These are phyloP conservation scores for Vidua macroura DNA, from an alignment of 2,113 vertebrate genomes.

Conservation along the genomic window DNA sequence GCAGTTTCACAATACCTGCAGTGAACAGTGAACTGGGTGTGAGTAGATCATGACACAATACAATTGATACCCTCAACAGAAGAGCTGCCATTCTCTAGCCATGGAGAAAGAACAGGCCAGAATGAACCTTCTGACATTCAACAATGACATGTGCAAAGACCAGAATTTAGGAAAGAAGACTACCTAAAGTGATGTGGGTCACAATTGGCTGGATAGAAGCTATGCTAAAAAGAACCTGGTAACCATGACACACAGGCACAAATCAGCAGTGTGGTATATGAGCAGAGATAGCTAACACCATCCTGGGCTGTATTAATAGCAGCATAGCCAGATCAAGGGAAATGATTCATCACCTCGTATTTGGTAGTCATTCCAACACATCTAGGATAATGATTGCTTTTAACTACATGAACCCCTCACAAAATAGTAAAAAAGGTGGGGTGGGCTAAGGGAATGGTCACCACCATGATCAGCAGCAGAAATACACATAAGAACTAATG, in stretches of 20 bases:
- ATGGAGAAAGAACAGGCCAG: neutral
- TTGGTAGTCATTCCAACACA: neutral
- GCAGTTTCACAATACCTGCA: neutral
- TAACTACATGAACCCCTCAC: neutral
- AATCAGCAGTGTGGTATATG: neutral
- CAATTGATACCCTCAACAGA: neutral
- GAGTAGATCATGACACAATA: neutral
- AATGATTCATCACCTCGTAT: neutral
- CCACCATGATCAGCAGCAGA: rapidly evolving
- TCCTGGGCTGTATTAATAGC: neutral
- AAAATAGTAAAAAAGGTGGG: neutral
- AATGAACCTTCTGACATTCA: neutral
- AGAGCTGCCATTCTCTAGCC: neutral
- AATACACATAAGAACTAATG: neutral
- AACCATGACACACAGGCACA: neutral
- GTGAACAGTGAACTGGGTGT: neutral
- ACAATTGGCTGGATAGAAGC: neutral
- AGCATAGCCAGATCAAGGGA: neutral
- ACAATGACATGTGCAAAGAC: neutral
- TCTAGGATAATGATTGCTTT: neutral
- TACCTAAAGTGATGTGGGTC: rapidly evolving
- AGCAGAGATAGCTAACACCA: neutral
- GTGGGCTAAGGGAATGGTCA: neutral
- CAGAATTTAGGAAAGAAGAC: neutral
- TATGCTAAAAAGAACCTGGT: neutral